A percentile compares a stretch with the other conserved stretches of the same genome.
Evolutionary conservation across 2,888 invertebrate species (phyloP).

Genomic region (Calameuta idolon): DNA sequence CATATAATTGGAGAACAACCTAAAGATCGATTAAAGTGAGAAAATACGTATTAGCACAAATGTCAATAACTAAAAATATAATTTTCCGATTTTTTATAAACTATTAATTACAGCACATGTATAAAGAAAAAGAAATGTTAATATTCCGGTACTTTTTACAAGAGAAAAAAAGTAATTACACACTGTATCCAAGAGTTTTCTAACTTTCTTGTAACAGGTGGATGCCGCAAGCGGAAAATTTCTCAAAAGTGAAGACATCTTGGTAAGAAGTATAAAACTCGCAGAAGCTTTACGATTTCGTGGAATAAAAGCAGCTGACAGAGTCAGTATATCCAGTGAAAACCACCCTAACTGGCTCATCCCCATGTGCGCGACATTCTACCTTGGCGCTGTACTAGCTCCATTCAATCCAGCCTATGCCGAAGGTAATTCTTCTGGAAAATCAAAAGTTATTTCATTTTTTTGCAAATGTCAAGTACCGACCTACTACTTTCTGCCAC

Average conservation of each 20-base stretch:
- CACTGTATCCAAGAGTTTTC: background rate
- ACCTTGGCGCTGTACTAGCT: constrained; percentile 45
- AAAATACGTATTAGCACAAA: background rate
- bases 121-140: background rate
- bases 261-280: constrained; percentile 39
- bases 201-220: constrained; percentile 29
- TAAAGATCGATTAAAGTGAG: background rate
- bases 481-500: background rate
- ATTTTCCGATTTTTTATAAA: background rate
- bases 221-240: constrained; percentile 35
- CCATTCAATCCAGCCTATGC: constrained; percentile 53
- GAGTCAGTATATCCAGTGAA: constrained; percentile 39
- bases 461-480: background rate
- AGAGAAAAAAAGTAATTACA: background rate
- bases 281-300: constrained; percentile 31
- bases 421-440: constrained; percentile 41
- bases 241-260: constrained; percentile 37
- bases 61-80: background rate
- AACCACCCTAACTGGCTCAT: constrained; percentile 40
- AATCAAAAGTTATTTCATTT: background rate
- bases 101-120: background rate
- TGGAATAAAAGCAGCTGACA: constrained; percentile 41
- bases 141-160: background rate
- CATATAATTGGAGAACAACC: background rate
- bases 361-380: constrained; percentile 43